These are phyloP conservation scores for Loriculus beryllinus DNA, from an alignment of 2,797 vertebrate species.

Conservation along the genomic window DNA sequence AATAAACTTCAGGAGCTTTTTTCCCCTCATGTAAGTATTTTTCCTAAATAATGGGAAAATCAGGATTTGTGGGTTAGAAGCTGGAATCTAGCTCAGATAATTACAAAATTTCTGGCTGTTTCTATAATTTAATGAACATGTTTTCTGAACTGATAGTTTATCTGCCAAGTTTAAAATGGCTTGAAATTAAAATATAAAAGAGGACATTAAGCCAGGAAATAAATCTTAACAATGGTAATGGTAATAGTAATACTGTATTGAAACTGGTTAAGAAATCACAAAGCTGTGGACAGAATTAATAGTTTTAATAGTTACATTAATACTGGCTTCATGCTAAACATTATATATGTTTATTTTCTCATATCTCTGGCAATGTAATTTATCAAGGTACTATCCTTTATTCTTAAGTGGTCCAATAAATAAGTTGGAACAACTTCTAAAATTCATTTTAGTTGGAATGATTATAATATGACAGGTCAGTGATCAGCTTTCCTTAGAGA, in stretches of 20 bases:
- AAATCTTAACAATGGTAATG: slow-evolving; percentile 21
- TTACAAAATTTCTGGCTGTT: neutral
- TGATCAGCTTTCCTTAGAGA: neutral
- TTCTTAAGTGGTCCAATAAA: neutral
- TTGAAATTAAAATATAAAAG: slow-evolving; percentile 51
- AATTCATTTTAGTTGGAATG: neutral
- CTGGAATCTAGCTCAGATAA: neutral
- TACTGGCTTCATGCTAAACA: neutral
- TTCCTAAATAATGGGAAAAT: neutral
- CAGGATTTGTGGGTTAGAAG: neutral
- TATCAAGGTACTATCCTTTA: neutral
- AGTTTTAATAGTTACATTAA: slow-evolving; percentile 9
- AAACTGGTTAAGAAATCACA: slow-evolving; percentile 8
- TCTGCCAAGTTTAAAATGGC: slow-evolving; percentile 22
- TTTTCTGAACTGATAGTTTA: neutral
- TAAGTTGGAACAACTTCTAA: neutral
- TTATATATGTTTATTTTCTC: neutral
- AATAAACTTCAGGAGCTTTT: neutral
- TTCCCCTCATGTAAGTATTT: rapidly evolving
- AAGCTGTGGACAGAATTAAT: slow-evolving; percentile 8
- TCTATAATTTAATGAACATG: neutral
- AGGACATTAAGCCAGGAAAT: slow-evolving; percentile 25
- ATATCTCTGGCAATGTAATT: neutral
- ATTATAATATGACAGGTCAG: neutral
- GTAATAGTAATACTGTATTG: neutral